phyloP scores from a whole-genome alignment of 2,888 invertebrate species.

The Catotricha subobsoleta region DNA sequence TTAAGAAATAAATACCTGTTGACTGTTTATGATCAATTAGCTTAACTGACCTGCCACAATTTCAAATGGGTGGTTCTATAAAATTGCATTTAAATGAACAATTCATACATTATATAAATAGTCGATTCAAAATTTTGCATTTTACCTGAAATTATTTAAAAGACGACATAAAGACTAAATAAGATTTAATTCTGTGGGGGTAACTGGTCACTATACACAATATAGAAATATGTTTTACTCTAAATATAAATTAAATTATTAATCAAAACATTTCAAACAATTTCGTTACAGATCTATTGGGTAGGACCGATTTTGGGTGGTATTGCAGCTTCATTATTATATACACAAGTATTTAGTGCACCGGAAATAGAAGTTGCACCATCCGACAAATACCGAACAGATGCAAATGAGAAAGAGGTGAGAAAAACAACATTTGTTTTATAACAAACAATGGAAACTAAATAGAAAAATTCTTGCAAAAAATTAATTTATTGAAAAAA shows the following conservation, averaged over 20 bases:
- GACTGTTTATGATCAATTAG: too few relatives aligned
- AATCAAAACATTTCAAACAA: neutral
- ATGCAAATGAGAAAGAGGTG: slow-evolving; percentile 50
- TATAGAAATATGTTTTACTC: too few relatives aligned
- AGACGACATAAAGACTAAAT: too few relatives aligned
- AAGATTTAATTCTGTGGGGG: neutral
- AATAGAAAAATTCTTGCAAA: neutral
- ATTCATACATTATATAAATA: too few relatives aligned
- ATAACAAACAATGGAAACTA: neutral
- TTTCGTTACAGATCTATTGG: slow-evolving; percentile 55
- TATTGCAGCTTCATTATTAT: slow-evolving; percentile 55
- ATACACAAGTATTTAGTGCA: slow-evolving; percentile 44
- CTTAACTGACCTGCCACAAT: too few relatives aligned
- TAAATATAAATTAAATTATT: neutral
- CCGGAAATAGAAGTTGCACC: slow-evolving; percentile 22
- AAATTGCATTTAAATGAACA: too few relatives aligned
- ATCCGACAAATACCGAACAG: slow-evolving; percentile 26
- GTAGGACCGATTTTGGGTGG: slow-evolving; percentile 72
- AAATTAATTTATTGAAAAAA: neutral
- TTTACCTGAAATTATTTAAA: neutral
- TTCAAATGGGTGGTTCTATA: too few relatives aligned
- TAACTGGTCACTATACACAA: neutral
- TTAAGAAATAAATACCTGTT: too few relatives aligned
- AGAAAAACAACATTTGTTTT: slow-evolving; percentile 10
- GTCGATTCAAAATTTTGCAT: too few relatives aligned